Evolutionary conservation across 1,140 invertebrate species (phyloP), one percentile per base, ranked within the genome.

Genomic region (Grapholita molesta): DNA sequence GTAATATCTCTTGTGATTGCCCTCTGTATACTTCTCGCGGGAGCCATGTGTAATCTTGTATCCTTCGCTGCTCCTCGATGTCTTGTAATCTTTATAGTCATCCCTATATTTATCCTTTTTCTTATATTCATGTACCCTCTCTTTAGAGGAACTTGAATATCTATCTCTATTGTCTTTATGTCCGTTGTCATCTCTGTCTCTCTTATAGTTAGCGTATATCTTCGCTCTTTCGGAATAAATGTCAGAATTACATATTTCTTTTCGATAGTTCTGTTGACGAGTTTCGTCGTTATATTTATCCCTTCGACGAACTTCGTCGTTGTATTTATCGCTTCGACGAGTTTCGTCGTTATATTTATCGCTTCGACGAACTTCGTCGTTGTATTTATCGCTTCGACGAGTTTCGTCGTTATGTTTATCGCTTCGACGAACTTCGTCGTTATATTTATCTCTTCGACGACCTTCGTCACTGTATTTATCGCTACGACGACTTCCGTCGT

Each of bases 1-100:
- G n/a, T 66, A 66, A 66, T 66, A 66, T 11, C 65, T 52, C 21
- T 23, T 48, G n/a, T 66, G 38, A 28, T 23, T 42, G 2, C 28
- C 35, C 15, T 52, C 28, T 48, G 7, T 48, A 25, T 15, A 42
- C 6, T 21, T 23, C 24, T 66, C 38, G 5, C 21, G 11, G 6
- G 55, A 24, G 9, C 28, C 38, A 12, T 11, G 21, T 25, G 48
- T 15, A 15, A 52, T 8, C 9, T 11, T 66, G 0, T 24, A 12
- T n/a, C n/a, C 52, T 30, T 53, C 24, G n/a, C 25, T 28, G 28
- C 32, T 6, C 23, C 24, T 67, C 4, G 30, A 52, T 48, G 66
- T 11, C 28, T 52, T 30, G 66, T 30, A 42, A n/a, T 48, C 35
- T 18, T 38, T 52, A 6, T 23, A 53, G 8, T 53, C 11, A 67